Conservation (phyloP, 1,140 invertebrate genomes). For the Pentalonia nigronervosa region DNA sequence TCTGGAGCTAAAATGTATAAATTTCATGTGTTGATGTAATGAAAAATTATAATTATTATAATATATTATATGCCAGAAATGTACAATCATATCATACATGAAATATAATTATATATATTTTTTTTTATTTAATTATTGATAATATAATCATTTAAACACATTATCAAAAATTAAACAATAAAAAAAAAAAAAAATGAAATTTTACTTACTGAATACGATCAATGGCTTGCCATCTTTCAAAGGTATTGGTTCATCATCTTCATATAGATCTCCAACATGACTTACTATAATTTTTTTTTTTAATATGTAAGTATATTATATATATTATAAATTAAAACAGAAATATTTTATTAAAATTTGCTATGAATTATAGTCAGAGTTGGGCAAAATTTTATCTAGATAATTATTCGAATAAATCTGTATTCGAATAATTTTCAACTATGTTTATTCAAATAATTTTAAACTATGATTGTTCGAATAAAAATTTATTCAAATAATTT, state of each 20-base stretch:
- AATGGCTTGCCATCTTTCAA: constrained; percentile 20
- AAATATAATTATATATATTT: not conserved
- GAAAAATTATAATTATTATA: not conserved
- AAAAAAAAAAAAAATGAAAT: not conserved
- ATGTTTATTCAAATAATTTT: too few species aligned
- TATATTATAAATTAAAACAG: not conserved
- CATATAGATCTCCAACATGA: not conserved
- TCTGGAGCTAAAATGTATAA: constrained; percentile 27
- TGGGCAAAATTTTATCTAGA: too few species aligned
- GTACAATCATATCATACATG: not conserved
- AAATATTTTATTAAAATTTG: not conserved
- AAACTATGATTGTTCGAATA: too few species aligned
- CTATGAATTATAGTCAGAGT: not conserved
- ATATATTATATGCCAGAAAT: not conserved
- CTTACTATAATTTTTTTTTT: not conserved
- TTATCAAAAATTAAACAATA: not conserved
- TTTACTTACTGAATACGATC: constrained; percentile 16
- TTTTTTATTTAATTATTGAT: not conserved
- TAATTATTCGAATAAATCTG: too few species aligned
- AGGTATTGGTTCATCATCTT: not conserved
- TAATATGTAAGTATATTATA: too few species aligned
- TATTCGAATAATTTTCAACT: too few species aligned
- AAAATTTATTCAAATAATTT: too few species aligned
- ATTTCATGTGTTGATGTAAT: not conserved
- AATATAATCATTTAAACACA: not conserved